phyloP scores from a whole-genome alignment of 2,797 vertebrate species.

The Sparidentex hasta region DNA sequence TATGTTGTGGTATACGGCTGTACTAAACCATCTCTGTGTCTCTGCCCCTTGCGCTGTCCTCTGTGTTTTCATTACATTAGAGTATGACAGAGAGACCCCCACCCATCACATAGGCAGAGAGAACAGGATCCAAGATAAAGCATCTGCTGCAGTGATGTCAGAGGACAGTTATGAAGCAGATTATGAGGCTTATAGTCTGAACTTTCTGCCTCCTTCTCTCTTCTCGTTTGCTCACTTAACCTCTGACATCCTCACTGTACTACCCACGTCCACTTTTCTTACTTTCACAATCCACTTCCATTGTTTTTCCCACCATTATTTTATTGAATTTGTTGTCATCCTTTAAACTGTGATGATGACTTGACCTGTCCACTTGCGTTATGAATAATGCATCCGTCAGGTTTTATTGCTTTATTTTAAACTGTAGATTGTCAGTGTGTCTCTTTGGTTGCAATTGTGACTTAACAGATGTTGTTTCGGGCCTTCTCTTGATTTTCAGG shows the following conservation, averaged over 20 bases:
- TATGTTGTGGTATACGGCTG: neutral
- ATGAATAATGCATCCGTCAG: neutral
- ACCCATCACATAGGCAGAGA: conserved; percentile 31
- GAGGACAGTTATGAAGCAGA: conserved; percentile 74
- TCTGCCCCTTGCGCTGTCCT: neutral
- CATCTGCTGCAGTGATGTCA: conserved; percentile 76
- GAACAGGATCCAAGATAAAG: conserved; percentile 61
- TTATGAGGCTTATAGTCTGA: conserved; percentile 64
- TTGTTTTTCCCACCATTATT: neutral
- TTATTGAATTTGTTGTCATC: neutral
- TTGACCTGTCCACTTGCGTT: no score
- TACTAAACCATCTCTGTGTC: conserved; percentile 22
- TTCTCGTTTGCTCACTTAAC: conserved; percentile 51
- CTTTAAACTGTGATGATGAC: neutral
- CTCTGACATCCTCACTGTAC: conserved; percentile 39
- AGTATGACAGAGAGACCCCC: conserved; percentile 44
- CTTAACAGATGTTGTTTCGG: conserved; percentile 2
- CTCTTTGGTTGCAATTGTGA: neutral
- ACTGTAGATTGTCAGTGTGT: neutral
- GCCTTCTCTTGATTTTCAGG: neutral
- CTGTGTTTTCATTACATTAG: conserved; percentile 55
- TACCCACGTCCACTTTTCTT: neutral
- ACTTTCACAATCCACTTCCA: neutral
- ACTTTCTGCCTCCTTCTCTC: conserved; percentile 53
- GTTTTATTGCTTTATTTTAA: neutral